Evolutionary conservation across 2,888 invertebrate species (phyloP), one percentile per base, ranked within the genome.

Genomic region (Amorpha juglandis): DNA sequence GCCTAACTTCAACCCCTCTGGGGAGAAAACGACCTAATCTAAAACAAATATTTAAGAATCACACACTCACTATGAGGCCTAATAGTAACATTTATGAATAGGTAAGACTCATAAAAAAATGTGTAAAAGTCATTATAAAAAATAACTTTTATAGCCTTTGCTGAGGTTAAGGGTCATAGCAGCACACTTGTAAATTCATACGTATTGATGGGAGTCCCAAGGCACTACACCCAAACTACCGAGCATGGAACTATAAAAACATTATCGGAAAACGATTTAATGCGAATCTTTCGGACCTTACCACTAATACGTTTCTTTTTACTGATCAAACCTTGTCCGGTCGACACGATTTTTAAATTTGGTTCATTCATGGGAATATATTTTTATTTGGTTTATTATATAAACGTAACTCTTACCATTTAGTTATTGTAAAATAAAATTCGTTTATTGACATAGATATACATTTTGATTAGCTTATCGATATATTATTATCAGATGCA

Each of bases 201-300:
- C 62, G 21, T 47, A 55, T 27, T 64, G 27, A 53, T 55, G 16
- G 45, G 63, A 38, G 21, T 51, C 47, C 47, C 19, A 16, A 65
- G 48, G 14, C 33, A n/a, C 48, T 65, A 27, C 48, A 48, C 58
- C 58, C 35, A 55, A 52, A 58, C 63, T 50, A 51, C 35, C 55
- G 48, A 47, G 35, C 48, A 48, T 58, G 48, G 19, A 50, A 48
- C 64, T 68, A 71, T 71, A 70, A 73, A 77, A 76, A 72, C 70
- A 72, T 77, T 75, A 80, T 80, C 71, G 76, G 73, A 77, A 80
- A 80, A 78, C 78, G 74, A 77, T 81, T 77, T 76, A 62, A 66
- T 64, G 65, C 72, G 68, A 67, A 73, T 73, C 73, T 71, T 74
- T 70, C 68, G 66, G 69, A 71, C 68, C 64, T 71, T 63, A 58